These are phyloP conservation scores for Trichomycterus rosablanca DNA, from an alignment of 2,113 vertebrate species.

Conservation along the genomic window DNA sequence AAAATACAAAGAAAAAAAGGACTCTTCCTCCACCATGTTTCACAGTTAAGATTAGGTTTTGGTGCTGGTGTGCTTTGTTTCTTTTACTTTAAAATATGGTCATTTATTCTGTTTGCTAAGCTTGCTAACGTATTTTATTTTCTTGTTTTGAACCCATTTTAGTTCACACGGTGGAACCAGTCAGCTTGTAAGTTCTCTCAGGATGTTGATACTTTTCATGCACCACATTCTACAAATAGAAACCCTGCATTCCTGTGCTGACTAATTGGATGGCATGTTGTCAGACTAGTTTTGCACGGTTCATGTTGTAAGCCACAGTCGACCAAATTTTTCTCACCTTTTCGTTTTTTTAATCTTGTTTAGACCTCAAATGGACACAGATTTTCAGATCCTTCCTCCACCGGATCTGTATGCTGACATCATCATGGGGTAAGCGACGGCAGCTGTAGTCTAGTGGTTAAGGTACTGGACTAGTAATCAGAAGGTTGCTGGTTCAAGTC, in stretches of 20 bases:
- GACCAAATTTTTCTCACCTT: not conserved
- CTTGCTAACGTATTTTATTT: not conserved
- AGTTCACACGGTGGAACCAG: slow-evolving; percentile 37
- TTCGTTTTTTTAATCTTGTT: not conserved
- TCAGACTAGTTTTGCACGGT: slow-evolving; percentile 34
- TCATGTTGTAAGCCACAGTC: no score
- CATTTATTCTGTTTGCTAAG: not conserved
- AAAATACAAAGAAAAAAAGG: no score
- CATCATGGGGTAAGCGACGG: not conserved
- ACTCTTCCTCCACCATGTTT: no score
- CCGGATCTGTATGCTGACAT: slow-evolving; percentile 66
- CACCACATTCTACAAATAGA: slow-evolving; percentile 16
- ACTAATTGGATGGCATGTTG: slow-evolving; percentile 28
- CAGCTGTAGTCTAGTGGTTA: no score
- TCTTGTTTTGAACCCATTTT: slow-evolving; percentile 2
- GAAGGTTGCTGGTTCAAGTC: no score
- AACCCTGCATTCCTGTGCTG: slow-evolving; percentile 17
- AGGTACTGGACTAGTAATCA: no score
- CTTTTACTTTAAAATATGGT: no score
- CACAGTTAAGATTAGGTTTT: no score
- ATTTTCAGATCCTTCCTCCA: slow-evolving; percentile 60
- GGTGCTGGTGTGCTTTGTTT: no score
- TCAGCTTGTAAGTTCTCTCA: slow-evolving; percentile 29
- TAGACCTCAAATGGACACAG: slow-evolving; percentile 45
- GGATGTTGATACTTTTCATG: slow-evolving; percentile 24